phyloP scores from a whole-genome alignment of 2,113 vertebrate genomes.

The Mobula hypostoma region DNA sequence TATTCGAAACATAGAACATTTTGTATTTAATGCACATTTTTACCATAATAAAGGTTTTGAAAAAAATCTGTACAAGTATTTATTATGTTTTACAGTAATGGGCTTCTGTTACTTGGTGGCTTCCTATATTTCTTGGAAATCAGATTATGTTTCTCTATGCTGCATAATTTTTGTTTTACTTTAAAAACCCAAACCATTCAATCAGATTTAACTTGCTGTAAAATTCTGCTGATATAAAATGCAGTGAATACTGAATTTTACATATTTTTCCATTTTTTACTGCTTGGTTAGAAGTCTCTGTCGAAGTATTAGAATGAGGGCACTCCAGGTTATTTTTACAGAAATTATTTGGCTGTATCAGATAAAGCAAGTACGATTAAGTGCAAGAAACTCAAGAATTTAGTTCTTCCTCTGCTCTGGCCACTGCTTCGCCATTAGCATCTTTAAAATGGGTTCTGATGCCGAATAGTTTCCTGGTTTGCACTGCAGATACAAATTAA shows the following conservation, averaged over 20 bases:
- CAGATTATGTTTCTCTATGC: neutral
- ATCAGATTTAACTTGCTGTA: neutral
- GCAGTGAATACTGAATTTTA: neutral
- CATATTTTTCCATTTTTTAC: neutral
- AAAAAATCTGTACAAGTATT: neutral
- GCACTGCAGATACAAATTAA: neutral
- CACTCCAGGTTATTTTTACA: neutral
- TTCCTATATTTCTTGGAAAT: neutral
- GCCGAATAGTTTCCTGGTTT: too few species aligned
- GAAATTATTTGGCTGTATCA: neutral
- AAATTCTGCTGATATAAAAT: neutral
- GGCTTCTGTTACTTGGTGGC: too few species aligned
- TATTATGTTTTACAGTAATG: neutral
- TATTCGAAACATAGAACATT: neutral
- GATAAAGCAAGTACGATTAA: neutral
- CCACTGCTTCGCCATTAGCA: too few species aligned
- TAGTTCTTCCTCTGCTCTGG: neutral
- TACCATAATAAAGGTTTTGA: neutral
- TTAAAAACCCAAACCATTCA: neutral
- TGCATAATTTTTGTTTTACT: neutral
- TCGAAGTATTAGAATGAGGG: too few species aligned
- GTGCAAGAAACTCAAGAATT: neutral
- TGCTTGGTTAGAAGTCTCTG: neutral
- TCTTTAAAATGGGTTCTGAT: too few species aligned
- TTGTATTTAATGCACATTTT: too few species aligned